These are phyloP conservation scores for Lepilemur septentrionalis DNA, from an alignment of 2,797 vertebrate species.

Conservation along the genomic window DNA sequence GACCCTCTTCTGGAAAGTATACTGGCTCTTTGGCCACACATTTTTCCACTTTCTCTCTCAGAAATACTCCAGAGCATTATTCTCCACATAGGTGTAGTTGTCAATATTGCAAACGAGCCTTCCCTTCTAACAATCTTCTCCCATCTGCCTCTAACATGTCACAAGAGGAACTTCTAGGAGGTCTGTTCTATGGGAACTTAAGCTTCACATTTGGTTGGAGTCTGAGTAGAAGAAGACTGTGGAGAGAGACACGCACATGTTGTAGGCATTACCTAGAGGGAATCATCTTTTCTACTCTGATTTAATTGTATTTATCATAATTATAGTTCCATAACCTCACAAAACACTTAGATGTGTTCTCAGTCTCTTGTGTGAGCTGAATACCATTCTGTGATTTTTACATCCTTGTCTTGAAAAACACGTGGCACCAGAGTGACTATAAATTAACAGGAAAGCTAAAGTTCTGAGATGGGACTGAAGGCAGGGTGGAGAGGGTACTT, in stretches of 20 bases:
- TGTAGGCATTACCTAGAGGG: neutral
- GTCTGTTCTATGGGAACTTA: neutral
- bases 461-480: neutral
- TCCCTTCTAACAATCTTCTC: neutral
- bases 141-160: neutral
- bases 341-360: neutral
- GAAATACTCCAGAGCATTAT: neutral
- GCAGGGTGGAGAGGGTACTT: neutral
- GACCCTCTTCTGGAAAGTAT: neutral
- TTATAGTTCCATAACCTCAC: neutral
- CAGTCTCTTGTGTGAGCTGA: neutral
- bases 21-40: neutral
- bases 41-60: neutral
- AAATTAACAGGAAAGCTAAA: neutral
- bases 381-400: neutral
- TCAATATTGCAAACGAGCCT: neutral
- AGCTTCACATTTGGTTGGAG: neutral
- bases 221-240: neutral
- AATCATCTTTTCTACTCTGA: neutral
- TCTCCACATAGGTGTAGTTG: neutral
- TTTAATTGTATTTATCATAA: neutral
- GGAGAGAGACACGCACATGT: neutral
- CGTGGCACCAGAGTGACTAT: neutral
- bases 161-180: neutral
- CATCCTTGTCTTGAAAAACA: neutral